phyloP scores from a whole-genome alignment of 1,140 invertebrate species.

The Halictus rubicundus region DNA sequence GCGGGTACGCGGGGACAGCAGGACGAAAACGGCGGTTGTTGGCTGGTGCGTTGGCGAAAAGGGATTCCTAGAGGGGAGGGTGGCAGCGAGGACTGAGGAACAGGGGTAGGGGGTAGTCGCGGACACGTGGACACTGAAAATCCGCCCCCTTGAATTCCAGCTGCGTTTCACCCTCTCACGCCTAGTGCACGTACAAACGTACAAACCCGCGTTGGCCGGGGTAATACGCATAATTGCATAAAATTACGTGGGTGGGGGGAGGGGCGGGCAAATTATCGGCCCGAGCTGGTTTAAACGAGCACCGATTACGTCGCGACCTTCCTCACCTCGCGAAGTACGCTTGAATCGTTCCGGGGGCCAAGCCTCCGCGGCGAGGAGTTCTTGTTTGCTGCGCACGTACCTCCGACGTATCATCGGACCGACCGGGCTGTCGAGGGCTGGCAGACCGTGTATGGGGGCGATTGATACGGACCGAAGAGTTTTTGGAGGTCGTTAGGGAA shows the following conservation, averaged over 20 bases:
- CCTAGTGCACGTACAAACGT: conserved; percentile 33
- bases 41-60: neutral
- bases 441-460: neutral
- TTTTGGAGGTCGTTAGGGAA: neutral
- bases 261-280: conserved; percentile 60
- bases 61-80: neutral
- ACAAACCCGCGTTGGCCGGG: conserved; percentile 46
- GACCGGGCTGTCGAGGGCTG: neutral
- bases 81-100: neutral
- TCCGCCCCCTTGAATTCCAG: conserved; percentile 31
- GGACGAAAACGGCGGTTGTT: neutral
- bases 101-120: neutral
- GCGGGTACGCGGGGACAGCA: neutral
- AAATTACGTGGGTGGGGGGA: conserved; percentile 70
- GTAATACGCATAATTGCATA: conserved; percentile 74
- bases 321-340: conserved; percentile 14
- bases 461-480: neutral
- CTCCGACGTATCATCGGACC: neutral
- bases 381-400: conserved; percentile 23
- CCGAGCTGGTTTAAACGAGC: conserved; percentile 45
- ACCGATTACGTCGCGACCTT: conserved; percentile 41
- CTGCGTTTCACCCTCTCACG: conserved; percentile 20
- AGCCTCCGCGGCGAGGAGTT: neutral
- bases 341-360: neutral
- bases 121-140: conserved; percentile 27